Evolutionary conservation across 2,113 vertebrate species (phyloP).

Genomic region (Zosterops lateralis): DNA sequence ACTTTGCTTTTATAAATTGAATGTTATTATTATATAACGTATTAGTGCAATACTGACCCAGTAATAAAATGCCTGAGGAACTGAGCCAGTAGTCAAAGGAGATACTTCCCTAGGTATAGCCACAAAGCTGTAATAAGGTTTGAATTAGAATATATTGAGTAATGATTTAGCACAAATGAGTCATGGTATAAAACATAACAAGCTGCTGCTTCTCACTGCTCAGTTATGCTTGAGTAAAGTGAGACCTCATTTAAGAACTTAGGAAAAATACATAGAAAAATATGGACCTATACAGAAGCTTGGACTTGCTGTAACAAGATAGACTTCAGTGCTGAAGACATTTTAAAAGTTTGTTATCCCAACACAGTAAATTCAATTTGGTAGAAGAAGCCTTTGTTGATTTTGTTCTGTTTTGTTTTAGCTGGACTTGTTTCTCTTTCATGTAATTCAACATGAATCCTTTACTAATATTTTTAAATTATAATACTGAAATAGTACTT

Average conservation of each 20-base stretch:
- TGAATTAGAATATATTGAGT: neutral
- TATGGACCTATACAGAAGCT: conserved; percentile 52
- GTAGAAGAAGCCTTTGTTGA: neutral
- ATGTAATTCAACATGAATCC: neutral
- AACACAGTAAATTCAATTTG: neutral
- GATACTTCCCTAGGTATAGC: neutral
- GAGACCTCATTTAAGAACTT: conserved; percentile 61
- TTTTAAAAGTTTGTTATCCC: neutral
- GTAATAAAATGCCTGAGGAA: neutral
- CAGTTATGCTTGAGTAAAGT: conserved; percentile 69
- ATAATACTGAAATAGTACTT: neutral
- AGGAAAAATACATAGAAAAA: conserved; percentile 62
- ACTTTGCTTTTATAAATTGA: neutral
- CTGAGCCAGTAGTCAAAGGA: neutral
- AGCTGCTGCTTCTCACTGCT: neutral
- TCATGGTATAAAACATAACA: neutral
- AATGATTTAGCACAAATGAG: neutral
- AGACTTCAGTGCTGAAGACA: neutral
- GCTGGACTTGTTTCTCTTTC: neutral
- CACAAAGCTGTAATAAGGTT: neutral
- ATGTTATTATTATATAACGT: neutral
- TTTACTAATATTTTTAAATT: neutral
- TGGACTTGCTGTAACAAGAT: conserved; percentile 17
- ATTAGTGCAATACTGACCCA: neutral
- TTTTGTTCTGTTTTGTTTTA: neutral